Evolutionary conservation across 2,113 vertebrate genomes (phyloP), one percentile per base, ranked within the genome.

Genomic region (Anser cygnoides): DNA sequence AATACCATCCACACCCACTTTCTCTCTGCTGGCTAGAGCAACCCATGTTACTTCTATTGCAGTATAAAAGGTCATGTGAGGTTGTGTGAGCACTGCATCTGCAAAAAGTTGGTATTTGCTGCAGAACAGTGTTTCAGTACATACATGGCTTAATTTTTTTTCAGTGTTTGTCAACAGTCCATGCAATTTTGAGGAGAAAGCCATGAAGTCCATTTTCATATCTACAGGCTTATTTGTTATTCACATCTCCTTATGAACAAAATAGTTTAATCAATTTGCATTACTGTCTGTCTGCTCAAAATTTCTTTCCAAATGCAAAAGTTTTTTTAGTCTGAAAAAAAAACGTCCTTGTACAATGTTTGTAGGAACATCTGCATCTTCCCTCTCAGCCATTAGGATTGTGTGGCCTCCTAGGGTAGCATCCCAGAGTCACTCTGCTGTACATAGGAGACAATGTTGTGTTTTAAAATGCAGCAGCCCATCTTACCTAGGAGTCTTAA

Each of bases 341-440:
- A 84, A 73, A 26, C 29, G 63, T 29, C 39, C 39, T 6, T 5
- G 11, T n/a, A 12, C 23, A 57, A n/a, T 28, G 18, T 21, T 83
- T 88, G n/a, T 29, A 83, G 67, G 26, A 80, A 22, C 31, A 70
- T 12, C 25, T 90, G 13, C 13, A 11, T 73, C 55, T 43, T 7
- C 61, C 6, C 43, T 66, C 67, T 78, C 61, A 61, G 65, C 62
- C 78, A 10, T 49, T 71, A 31, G 20, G 49, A 33, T 44, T 29
- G 20, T 1, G 0, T 20, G 2, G 6, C 31, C 58, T 37, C 59
- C 33, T 58, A 9, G 29, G 46, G 23, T 0, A 61, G 15, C 35
- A 62, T 90, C 67, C 55, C 63, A 50, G 23, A 13, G 6, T 62
- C 46, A 17, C 26, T 91, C 76, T 66, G 31, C 33, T 90, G 12